Base-by-base conservation (phyloP, 2,113 vertebrate genomes). In the Nerophis ophidion region DNA sequence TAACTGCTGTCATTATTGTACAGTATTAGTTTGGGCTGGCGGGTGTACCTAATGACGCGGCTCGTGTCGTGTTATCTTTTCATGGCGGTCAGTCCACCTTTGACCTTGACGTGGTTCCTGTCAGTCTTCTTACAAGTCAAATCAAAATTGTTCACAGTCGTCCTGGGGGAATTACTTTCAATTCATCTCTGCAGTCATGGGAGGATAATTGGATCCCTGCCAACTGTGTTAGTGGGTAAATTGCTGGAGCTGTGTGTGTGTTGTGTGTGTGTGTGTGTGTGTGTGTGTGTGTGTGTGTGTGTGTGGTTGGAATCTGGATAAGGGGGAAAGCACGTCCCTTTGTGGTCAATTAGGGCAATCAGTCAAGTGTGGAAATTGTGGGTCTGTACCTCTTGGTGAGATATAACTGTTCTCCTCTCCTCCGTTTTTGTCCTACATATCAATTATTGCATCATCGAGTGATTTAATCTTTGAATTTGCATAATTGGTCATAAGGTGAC, bases 141-240 rank as follows among this genome's bases (percentile, higher is more conserved):
- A 75, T 50, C 74, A 63, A 77, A 75, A 47, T 68, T 38, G 8
- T 50, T 0, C 51, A 79, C 26, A 26, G 26, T 26, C 26, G 53
- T 74, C 49, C 56, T 68, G 45, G 54, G 80, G 2, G 62, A 26
- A 26, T 26, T 69, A 63, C 71, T 82, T 75, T 80, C 50, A 71
- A 74, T 86, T 59, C 76, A 69, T 75, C 70, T 64, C 19, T 49
- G 48, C 57, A 61, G 70, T 65, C 64, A 65, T 8, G 49, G 26
- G 35, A 48, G 68, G 72, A 74, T 72, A 68, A 72, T 69, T 62
- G 83, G 80, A 33, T 65, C 53, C 48, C 63, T 45, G 76, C 77
- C 85, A 76, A 70, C 62, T 80, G 70, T 75, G 77, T 75, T 68
- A 60, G 70, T 63, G 42, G 72, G 70, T 72, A 72, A 61, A 71